Evolutionary conservation across 2,113 vertebrate genomes (phyloP).

Genomic region (Jacana jacana): DNA sequence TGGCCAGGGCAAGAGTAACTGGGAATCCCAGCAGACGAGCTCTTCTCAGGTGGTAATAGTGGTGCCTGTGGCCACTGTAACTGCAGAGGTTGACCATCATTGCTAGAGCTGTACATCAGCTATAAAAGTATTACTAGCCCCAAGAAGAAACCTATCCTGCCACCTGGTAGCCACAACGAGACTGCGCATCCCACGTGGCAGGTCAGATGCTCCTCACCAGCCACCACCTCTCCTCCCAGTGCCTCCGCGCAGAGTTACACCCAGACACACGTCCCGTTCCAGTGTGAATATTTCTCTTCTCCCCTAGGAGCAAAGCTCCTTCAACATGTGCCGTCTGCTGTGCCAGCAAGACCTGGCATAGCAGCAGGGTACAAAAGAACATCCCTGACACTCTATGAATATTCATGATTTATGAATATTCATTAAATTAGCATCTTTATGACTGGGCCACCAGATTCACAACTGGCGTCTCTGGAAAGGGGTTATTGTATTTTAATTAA

Average conservation of each 20-base stretch:
- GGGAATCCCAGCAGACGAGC: not conserved
- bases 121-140: not conserved
- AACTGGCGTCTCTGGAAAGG: constrained; percentile 73
- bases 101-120: not conserved
- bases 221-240: not conserved
- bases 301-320: constrained; percentile 68
- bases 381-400: constrained; percentile 71
- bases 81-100: not conserved
- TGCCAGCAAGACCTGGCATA: constrained; percentile 74
- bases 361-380: constrained; percentile 75
- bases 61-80: not conserved
- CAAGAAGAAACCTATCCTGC: not conserved
- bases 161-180: not conserved
- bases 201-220: not conserved
- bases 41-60: not conserved
- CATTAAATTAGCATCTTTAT: constrained; percentile 76
- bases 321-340: constrained; percentile 74
- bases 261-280: constrained; percentile 45
- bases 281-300: constrained; percentile 53
- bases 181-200: not conserved
- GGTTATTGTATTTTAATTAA: constrained; percentile 76
- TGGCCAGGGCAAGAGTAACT: not conserved
- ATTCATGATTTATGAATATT: constrained; percentile 77
- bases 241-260: not conserved
- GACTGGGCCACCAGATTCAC: constrained; percentile 75